Evolutionary conservation across 2,888 invertebrate species (phyloP), one percentile per base, ranked within the genome.

Genomic region (Hemaris fuciformis): DNA sequence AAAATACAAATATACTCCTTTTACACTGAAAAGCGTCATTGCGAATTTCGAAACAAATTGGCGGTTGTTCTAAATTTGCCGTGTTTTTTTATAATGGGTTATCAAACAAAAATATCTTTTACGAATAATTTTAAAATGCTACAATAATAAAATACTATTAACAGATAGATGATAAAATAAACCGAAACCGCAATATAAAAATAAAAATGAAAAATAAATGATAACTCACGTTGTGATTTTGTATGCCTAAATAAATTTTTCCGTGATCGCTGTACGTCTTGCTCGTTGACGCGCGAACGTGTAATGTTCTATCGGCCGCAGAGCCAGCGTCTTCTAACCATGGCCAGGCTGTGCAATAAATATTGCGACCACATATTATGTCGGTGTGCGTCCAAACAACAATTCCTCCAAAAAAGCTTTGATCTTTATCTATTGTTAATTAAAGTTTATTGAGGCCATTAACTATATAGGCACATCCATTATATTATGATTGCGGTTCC

Each of bases 331-430:
- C 46, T 59, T 34, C 46, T 67, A 66, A 62, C 64, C 64, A 64
- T 68, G 65, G 64, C 65, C 65, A 64, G 60, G 72, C 72, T 77
- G 69, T 73, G 76, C 77, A 79, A 79, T 70, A 72, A 27, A 63
- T 69, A 62, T 63, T 61, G 59, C 53, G 13, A 53, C 18, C 67
- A 64, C 59, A 42, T 56, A 61, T 59, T 45, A 27, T 15, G 15
- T 31, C 31, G 27, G 27, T 31, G 15, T 25, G 18, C 18, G 3
- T 53, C 53, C 27, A 31, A 31, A 53, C 18, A 20, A 31, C 13
- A 7, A 31, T 18, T 53, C n/a, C 13, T n/a, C n/a, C 13, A 23
- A 23, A 25, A 20, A 5, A 46, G 22, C 45, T 45, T n/a, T 23
- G 23, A n/a, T 46, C 23, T 46, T n/a, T 4, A 5, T 45, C n/a